Evolutionary conservation across 2,888 invertebrate species (phyloP).

Genomic region (Acleris sparsana): DNA sequence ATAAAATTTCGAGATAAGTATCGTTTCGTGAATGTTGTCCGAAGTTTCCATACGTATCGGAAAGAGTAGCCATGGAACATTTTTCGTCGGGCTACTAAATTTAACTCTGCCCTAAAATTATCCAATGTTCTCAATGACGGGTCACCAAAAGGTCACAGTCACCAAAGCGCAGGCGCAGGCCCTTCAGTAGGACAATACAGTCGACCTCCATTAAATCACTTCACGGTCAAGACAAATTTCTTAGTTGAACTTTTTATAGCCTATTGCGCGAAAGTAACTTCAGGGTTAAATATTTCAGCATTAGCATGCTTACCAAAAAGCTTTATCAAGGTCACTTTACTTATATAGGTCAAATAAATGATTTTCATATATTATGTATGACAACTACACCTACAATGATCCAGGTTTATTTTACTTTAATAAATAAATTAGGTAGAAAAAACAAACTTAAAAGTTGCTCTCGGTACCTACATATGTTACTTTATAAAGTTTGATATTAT

Average conservation of each 20-base stretch:
- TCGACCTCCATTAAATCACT: conserved; percentile 9
- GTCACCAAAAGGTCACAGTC: conserved; percentile 10
- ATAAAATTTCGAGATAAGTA: conserved; percentile 19
- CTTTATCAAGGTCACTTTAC: no score
- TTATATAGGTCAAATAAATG: no score
- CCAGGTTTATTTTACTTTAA: no score
- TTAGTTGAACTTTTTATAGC: conserved; percentile 15
- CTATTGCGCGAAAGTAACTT: no score
- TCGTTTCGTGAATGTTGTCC: conserved; percentile 21
- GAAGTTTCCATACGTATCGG: conserved; percentile 5
- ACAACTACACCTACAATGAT: no score
- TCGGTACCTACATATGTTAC: no score
- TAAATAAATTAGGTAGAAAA: no score
- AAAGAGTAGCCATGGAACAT: conserved; percentile 13
- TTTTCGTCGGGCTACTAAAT: background rate
- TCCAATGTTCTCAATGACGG: background rate
- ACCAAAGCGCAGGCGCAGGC: conserved; percentile 4
- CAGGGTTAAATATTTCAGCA: no score
- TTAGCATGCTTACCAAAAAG: no score
- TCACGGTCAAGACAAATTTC: conserved; percentile 32
- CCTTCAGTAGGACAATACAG: conserved; percentile 23
- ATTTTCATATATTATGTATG: no score
- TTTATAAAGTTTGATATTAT: no score
- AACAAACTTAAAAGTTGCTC: no score
- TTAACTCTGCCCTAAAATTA: conserved; percentile 1